These are phyloP conservation scores for Drosophila auraria DNA, from an alignment of 1,140 invertebrate genomes.

Conservation along the genomic window DNA sequence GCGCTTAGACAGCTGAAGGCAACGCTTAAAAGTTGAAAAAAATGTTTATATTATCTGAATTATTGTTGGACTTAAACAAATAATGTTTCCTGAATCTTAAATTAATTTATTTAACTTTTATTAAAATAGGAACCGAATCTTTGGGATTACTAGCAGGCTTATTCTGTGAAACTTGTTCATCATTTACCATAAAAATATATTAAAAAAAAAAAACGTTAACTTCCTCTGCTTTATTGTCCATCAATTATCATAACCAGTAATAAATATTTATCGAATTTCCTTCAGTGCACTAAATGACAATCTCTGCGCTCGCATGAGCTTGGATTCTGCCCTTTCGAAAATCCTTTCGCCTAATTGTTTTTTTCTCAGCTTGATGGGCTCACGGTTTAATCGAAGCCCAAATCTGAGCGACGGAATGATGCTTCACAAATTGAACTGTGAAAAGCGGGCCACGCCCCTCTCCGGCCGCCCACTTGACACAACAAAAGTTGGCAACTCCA, in stretches of 20 bases:
- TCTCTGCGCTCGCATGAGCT: conserved; percentile 2
- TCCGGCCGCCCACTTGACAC: conserved; percentile 57
- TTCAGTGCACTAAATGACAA: conserved; percentile 24
- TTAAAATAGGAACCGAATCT: too few relatives aligned
- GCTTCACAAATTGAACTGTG: conserved; percentile 78
- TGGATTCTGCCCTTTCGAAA: conserved; percentile 47
- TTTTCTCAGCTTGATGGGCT: conserved; percentile 27
- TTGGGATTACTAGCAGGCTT: too few relatives aligned
- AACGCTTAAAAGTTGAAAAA: conserved; percentile 2
- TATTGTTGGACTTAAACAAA: not conserved
- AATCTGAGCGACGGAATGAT: conserved; percentile 61
- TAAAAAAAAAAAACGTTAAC: too few relatives aligned
- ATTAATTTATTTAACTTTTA: not conserved
- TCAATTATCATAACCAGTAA: too few relatives aligned
- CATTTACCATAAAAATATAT: too few relatives aligned
- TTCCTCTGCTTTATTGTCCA: too few relatives aligned
- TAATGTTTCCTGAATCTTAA: not conserved
- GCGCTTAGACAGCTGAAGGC: conserved; percentile 15
- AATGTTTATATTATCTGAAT: conserved; percentile 3
- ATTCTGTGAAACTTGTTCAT: not conserved
- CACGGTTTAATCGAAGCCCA: conserved; percentile 41
- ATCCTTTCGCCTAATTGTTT: conserved; percentile 62
- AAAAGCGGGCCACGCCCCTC: conserved; percentile 62
- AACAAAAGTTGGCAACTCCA: conserved; percentile 53
- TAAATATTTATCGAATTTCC: not conserved